These are phyloP conservation scores for Macrophya annulata DNA, from an alignment of 2,888 invertebrate species.

Conservation along the genomic window DNA sequence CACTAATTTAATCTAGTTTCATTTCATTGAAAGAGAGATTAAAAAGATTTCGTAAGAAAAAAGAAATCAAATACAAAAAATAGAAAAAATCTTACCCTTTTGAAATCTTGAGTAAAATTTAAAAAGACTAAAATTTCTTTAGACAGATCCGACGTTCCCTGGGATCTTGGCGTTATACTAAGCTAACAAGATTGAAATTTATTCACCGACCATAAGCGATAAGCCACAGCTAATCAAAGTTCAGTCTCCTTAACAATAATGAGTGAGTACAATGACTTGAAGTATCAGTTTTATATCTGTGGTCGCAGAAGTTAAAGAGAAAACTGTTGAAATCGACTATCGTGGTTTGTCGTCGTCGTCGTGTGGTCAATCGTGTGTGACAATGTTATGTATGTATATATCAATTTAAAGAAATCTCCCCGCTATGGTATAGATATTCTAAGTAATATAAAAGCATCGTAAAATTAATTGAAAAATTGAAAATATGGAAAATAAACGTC, in stretches of 20 bases:
- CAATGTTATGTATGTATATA: background rate
- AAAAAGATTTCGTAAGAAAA: no score
- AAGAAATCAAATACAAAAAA: no score
- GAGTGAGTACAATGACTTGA: background rate
- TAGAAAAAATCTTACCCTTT: background rate
- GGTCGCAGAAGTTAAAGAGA: background rate
- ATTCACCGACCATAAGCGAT: background rate
- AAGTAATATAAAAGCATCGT: background rate
- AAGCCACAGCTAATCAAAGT: background rate
- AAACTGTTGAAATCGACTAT: constrained; percentile 18
- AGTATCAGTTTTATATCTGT: background rate
- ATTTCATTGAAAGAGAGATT: no score
- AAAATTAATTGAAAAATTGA: background rate
- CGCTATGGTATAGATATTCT: background rate
- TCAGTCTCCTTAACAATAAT: background rate
- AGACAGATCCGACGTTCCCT: background rate
- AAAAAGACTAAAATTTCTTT: background rate
- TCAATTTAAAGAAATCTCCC: background rate
- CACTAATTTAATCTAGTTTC: no score
- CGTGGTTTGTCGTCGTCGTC: no score
- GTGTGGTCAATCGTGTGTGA: background rate
- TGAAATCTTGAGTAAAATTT: background rate
- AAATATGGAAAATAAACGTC: no score
- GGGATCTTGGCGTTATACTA: background rate
- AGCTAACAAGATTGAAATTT: background rate